Evolutionary conservation across 2,113 vertebrate genomes (phyloP), one percentile per base, ranked within the genome.

Genomic region (Amazona guildingii): DNA sequence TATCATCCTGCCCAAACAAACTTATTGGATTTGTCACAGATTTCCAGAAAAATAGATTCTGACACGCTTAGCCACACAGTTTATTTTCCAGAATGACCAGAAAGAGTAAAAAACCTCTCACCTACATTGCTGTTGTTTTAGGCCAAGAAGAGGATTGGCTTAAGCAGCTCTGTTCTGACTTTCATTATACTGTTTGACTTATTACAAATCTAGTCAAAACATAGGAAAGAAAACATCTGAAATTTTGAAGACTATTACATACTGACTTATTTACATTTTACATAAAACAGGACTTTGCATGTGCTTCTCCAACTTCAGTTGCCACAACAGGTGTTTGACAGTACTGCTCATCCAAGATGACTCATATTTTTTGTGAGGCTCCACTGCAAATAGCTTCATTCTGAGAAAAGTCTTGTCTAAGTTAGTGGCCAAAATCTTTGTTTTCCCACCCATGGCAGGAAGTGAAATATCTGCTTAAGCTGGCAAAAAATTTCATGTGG

Each of bases 181-280:
- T 90, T 51, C 44, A 66, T 92, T 88, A 66, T 54, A 35, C 21
- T 94, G 25, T 89, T 95, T 92, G 80, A 79, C 59, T 88, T 82
- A 68, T 69, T 91, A 72, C 19, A 73, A 54, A 92, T 62, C 46
- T 94, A 96, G 88, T 91, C 66, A 94, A 95, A 96, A 95, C 66
- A 96, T 91, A 94, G 69, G n/a, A 86, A 96, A 96, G 64, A 86
- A 96, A 93, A 87, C 91, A 92, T 52, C 64, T 89, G 66, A 76
- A 49, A 73, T 75, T 89, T 76, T 91, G 66, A 92, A 87, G 69
- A 35, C 28, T 72, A 20, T 90, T 90, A 68, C 52, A 88, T 55
- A 37, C 44, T 85, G 70, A 54, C 25, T 93, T 94, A 84, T 84
- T 96, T 76, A n/a, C 62, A 76, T 21, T 31, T 84, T 69, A 76